Conservation (phyloP, 1,140 invertebrate genomes). For the Helicorthomorpha holstii region DNA sequence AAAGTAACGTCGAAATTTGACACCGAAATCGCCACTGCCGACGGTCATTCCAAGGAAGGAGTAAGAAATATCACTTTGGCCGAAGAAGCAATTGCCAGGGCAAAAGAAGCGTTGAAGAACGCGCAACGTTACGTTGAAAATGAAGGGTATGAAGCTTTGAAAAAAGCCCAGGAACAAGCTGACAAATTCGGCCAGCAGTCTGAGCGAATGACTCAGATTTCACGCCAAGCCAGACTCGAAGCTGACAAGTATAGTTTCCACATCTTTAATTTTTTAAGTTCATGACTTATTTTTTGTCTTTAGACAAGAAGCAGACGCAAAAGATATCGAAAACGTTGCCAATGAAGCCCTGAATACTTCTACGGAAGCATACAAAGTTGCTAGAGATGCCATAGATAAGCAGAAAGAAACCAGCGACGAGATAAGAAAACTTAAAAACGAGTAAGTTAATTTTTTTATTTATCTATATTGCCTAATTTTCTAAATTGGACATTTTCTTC, state of each 20-base stretch:
- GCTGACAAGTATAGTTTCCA: conserved; percentile 45
- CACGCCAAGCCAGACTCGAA: conserved; percentile 59
- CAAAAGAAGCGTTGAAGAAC: conserved; percentile 47
- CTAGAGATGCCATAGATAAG: conserved; percentile 57
- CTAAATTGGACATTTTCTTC: no score
- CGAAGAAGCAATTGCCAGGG: conserved; percentile 51
- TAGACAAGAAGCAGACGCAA: conserved; percentile 51
- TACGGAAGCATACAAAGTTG: conserved; percentile 54
- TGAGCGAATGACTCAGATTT: conserved; percentile 73
- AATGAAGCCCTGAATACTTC: conserved; percentile 68
- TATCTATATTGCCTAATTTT: not conserved
- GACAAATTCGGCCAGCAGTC: conserved; percentile 77
- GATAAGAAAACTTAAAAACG: conserved; percentile 20
- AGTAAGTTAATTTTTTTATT: conserved; percentile 14
- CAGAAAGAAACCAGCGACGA: conserved; percentile 42
- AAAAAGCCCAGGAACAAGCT: conserved; percentile 61
- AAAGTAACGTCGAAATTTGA: conserved; percentile 20
- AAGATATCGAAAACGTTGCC: conserved; percentile 53
- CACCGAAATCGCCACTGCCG: conserved; percentile 37
- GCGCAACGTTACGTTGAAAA: conserved; percentile 56
- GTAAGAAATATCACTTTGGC: conserved; percentile 49
- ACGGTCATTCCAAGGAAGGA: conserved; percentile 39
- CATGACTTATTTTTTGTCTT: conserved; percentile 11
- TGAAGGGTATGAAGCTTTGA: conserved; percentile 56
- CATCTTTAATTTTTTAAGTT: not conserved